phyloP scores from a whole-genome alignment of 1,140 invertebrate genomes.

The Centruroides sculpturatus region DNA sequence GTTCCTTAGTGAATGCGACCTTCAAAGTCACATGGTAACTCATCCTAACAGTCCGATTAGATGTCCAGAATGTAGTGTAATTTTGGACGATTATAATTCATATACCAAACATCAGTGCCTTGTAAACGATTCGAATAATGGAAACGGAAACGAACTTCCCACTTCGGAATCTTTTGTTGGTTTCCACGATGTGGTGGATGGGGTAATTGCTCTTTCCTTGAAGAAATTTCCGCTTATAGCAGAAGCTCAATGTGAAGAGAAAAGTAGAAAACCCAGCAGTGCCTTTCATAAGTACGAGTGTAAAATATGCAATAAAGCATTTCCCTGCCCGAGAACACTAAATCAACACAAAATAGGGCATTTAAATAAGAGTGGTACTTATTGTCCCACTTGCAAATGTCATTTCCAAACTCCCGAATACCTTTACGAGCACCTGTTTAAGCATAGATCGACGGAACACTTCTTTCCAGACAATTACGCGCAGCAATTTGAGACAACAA shows the following conservation, averaged over 20 bases:
- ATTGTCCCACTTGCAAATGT: constrained; percentile 20
- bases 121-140: neutral
- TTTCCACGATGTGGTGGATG: constrained; percentile 54
- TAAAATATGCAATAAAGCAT: constrained; percentile 49
- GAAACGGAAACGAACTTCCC: neutral
- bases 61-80: neutral
- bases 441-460: constrained; percentile 22
- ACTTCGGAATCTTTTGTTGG: constrained; percentile 27
- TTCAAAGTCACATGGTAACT: neutral
- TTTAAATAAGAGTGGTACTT: neutral
- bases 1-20: neutral
- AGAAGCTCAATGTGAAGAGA: constrained; percentile 44
- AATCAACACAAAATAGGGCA: neutral
- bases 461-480: constrained; percentile 1
- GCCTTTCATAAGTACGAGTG: constrained; percentile 50
- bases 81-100: neutral
- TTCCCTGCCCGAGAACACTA: constrained; percentile 52
- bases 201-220: constrained; percentile 48
- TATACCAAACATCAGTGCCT: neutral
- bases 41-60: neutral
- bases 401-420: constrained; percentile 23
- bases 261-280: constrained; percentile 42
- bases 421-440: constrained; percentile 25
- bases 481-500: constrained; percentile 15
- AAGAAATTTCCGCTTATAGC: constrained; percentile 62